Percentiles rank a stretch among this genome's conserved stretches.
Conservation (phyloP, 2,797 vertebrate genomes). For the Lagorchestes hirsutus region DNA sequence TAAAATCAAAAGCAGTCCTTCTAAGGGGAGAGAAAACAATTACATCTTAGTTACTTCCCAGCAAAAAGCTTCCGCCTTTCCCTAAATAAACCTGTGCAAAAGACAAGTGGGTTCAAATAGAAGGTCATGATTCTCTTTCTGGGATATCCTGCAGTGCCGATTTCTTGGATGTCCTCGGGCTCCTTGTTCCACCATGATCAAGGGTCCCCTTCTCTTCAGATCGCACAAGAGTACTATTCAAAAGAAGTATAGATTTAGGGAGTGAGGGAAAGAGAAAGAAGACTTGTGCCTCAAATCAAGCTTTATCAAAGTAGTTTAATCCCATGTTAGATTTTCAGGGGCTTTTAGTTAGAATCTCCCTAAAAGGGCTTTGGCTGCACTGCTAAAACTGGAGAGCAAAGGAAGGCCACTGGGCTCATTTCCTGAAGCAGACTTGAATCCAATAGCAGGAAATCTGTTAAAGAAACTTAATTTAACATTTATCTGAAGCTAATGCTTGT, state of each 20-base stretch:
- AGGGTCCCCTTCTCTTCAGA: neutral
- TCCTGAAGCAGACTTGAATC: slow-evolving; percentile 57
- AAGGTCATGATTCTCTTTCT: slow-evolving; percentile 50
- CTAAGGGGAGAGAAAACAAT: slow-evolving; percentile 59
- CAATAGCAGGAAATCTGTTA: slow-evolving; percentile 58
- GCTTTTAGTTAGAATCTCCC: slow-evolving; percentile 59
- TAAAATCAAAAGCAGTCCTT: slow-evolving; percentile 70
- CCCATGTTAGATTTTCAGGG: slow-evolving; percentile 70
- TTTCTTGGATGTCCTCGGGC: neutral
- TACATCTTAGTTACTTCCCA: slow-evolving; percentile 42
- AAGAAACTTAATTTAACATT: slow-evolving; percentile 73
- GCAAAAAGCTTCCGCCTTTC: slow-evolving; percentile 71
- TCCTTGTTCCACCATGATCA: neutral
- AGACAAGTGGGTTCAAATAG: neutral
- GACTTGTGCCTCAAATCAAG: slow-evolving; percentile 60
- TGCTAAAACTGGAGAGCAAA: slow-evolving; percentile 22
- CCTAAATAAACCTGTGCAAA: slow-evolving; percentile 65
- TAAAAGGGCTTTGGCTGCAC: slow-evolving; percentile 31
- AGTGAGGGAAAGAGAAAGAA: neutral
- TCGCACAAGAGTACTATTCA: slow-evolving; percentile 34
- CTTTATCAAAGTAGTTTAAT: slow-evolving; percentile 72
- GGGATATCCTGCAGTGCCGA: neutral
- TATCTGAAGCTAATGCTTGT: slow-evolving; percentile 52
- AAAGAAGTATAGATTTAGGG: slow-evolving; percentile 34
- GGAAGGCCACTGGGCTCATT: slow-evolving; percentile 40